Conservation (phyloP, 2,888 invertebrate genomes). For the Tetheella fluctuosa region DNA sequence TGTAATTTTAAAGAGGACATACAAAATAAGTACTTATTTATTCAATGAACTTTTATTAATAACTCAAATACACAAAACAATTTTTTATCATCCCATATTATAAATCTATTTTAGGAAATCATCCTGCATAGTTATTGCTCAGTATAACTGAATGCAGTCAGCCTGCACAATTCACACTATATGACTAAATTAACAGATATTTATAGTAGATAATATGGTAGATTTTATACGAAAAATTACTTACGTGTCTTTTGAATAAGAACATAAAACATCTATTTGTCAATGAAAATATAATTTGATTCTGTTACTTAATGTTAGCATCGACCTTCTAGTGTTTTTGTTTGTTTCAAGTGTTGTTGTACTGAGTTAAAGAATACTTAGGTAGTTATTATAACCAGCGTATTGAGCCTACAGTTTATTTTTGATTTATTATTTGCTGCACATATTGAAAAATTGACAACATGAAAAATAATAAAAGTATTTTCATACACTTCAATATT, state of each 20-base stretch:
- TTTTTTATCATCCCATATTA: background rate
- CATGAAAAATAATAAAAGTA: no score
- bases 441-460: no score
- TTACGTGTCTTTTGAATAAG: constrained; percentile 17
- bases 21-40: no score
- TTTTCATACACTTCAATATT: no score
- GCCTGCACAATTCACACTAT: no score
- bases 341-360: constrained; percentile 26
- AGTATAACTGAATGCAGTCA: background rate
- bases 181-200: no score
- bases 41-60: background rate
- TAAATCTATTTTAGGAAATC: constrained; percentile 5
- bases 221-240: no score
- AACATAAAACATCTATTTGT: constrained; percentile 24
- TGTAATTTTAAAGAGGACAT: no score
- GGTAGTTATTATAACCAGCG: no score
- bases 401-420: no score
- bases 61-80: background rate
- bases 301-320: constrained; percentile 37
- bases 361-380: constrained; percentile 22
- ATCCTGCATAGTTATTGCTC: constrained; percentile 32
- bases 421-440: no score
- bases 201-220: no score
- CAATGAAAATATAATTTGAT: constrained; percentile 42
- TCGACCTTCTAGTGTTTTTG: constrained; percentile 48